Evolutionary conservation across 2,797 vertebrate species (phyloP).

Genomic region (Enteromius trimaculatus): DNA sequence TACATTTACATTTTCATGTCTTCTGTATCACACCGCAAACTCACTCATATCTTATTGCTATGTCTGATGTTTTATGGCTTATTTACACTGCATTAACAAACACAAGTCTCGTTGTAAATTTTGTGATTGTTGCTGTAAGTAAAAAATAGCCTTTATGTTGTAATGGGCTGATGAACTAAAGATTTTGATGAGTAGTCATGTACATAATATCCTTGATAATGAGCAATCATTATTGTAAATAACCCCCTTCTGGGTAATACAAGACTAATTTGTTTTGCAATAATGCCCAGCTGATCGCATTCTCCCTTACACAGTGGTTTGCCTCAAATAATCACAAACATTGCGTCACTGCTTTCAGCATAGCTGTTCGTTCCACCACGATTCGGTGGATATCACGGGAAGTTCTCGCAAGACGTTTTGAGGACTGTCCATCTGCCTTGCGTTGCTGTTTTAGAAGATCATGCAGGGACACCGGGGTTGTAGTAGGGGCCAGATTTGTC

Average conservation of each 20-base stretch:
- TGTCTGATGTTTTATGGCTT: background rate
- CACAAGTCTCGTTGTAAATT: background rate
- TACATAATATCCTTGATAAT: conserved; percentile 13
- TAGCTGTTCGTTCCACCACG: too few species aligned
- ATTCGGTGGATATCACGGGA: background rate
- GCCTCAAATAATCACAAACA: conserved; percentile 73
- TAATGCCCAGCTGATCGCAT: background rate
- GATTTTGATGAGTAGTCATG: background rate
- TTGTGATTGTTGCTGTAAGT: background rate
- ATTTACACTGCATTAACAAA: background rate
- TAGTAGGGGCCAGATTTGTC: conserved; percentile 40
- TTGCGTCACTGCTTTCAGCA: conserved; percentile 68
- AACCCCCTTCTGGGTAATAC: background rate
- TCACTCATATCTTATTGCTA: background rate
- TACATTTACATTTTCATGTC: background rate
- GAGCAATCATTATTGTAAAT: background rate
- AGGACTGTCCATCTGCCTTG: conserved; percentile 9
- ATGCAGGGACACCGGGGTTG: conserved; percentile 37
- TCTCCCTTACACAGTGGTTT: conserved; percentile 60
- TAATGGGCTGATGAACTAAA: background rate
- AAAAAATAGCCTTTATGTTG: background rate
- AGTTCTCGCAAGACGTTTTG: conserved; percentile 9
- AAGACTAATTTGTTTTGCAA: background rate
- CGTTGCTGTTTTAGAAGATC: conserved; percentile 22
- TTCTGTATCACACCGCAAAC: background rate